Conservation (phyloP, 2,113 vertebrate species). For the Odontesthes bonariensis region DNA sequence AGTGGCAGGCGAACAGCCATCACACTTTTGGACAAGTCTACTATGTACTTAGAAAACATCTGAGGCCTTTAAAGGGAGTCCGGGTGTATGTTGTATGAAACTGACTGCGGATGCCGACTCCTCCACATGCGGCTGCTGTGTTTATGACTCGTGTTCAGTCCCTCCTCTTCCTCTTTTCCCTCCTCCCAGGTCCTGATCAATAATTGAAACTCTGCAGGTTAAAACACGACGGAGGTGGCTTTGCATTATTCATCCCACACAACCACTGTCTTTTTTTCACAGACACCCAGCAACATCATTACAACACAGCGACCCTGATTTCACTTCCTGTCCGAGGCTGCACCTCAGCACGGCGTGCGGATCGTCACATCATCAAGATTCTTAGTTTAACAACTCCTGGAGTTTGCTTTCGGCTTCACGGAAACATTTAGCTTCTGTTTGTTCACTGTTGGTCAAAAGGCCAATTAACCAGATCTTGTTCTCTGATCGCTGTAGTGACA, state of each 20-base stretch:
- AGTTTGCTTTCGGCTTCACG: not conserved
- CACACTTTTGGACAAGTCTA: too few species aligned
- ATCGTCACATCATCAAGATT: not conserved
- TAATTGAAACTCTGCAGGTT: conserved; percentile 87
- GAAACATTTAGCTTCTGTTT: not conserved
- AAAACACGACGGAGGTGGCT: conserved; percentile 73
- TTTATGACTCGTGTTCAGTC: not conserved
- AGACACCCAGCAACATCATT: conserved; percentile 33
- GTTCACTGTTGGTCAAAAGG: conserved; percentile 2
- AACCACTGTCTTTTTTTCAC: conserved; percentile 34
- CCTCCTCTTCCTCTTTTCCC: conserved; percentile 58
- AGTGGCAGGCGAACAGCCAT: too few species aligned
- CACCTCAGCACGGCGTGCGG: not conserved
- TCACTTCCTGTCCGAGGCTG: not conserved
- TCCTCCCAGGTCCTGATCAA: conserved; percentile 80
- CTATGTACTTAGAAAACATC: too few species aligned
- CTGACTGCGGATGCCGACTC: too few species aligned
- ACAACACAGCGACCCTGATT: conserved; percentile 26
- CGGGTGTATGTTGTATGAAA: too few species aligned
- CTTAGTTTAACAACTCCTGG: too few species aligned
- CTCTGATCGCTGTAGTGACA: not conserved
- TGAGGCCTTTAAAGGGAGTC: too few species aligned
- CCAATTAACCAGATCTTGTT: conserved; percentile 4
- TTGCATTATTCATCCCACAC: conserved; percentile 87
- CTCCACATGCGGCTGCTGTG: not conserved